phyloP scores from a whole-genome alignment of 2,888 invertebrate species.

The Portevinia maculata region DNA sequence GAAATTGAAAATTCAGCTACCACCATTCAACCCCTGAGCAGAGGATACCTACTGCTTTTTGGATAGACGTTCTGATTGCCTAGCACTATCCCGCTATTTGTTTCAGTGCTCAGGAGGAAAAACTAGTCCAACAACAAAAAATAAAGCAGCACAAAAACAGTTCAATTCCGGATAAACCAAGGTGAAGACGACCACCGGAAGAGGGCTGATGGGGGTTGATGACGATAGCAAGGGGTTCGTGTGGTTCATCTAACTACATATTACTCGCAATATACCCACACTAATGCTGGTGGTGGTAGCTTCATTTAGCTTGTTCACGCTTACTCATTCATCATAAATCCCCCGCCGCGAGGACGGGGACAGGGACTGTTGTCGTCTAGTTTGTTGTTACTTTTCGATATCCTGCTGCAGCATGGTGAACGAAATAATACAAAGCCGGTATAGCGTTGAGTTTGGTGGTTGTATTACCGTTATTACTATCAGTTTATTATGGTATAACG shows the following conservation, averaged over 20 bases:
- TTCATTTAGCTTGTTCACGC: slow-evolving; percentile 67
- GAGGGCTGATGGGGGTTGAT: slow-evolving; percentile 70
- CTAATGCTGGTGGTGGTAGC: slow-evolving; percentile 29
- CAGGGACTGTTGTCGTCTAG: slow-evolving; percentile 35
- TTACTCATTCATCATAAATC: slow-evolving; percentile 61
- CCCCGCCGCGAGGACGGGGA: slow-evolving; percentile 11
- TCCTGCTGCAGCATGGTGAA: slow-evolving; percentile 30
- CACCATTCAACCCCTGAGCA: slow-evolving; percentile 7
- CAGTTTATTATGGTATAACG: slow-evolving; percentile 65
- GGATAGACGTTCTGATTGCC: slow-evolving; percentile 45
- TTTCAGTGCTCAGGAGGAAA: slow-evolving; percentile 50
- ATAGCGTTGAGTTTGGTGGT: slow-evolving; percentile 56
- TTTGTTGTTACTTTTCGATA: slow-evolving; percentile 48
- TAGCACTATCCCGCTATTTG: slow-evolving; percentile 63
- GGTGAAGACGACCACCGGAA: slow-evolving; percentile 67
- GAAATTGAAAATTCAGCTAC: slow-evolving; percentile 40
- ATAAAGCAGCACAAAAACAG: slow-evolving; percentile 6
- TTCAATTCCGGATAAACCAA: slow-evolving; percentile 29
- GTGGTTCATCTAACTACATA: slow-evolving; percentile 2
- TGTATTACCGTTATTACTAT: slow-evolving; percentile 71
- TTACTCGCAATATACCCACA: neutral
- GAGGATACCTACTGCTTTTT: slow-evolving; percentile 53
- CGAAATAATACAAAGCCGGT: slow-evolving; percentile 31
- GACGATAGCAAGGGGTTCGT: slow-evolving; percentile 64
- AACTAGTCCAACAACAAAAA: slow-evolving; percentile 1